Conservation (phyloP, 2,888 invertebrate species). For the Nemoura dubitans region DNA sequence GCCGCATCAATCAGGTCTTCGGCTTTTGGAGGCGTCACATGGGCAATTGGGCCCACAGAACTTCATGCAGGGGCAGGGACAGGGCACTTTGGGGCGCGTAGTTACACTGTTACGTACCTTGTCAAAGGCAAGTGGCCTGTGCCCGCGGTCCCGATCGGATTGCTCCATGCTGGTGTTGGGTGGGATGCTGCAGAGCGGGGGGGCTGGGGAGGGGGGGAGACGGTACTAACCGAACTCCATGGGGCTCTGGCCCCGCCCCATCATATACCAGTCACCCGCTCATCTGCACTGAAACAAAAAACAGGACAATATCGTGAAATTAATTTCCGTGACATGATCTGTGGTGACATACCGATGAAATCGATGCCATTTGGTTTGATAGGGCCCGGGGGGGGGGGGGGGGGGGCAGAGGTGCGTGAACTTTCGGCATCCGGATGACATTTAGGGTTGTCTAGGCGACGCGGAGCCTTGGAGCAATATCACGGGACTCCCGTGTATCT, state of each 20-base stretch:
- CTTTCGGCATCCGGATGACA: constrained; percentile 16
- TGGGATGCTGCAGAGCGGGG: constrained; percentile 64
- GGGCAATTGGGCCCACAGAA: not conserved
- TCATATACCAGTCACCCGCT: constrained; percentile 77
- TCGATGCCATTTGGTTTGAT: not conserved
- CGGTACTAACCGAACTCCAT: constrained; percentile 87
- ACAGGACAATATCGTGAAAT: not conserved
- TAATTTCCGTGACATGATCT: not conserved
- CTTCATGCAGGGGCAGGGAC: not conserved
- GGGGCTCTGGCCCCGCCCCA: constrained; percentile 87
- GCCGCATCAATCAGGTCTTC: not conserved
- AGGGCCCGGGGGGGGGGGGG: not conserved
- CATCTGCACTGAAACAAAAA: constrained; percentile 70
- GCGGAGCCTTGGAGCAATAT: not conserved
- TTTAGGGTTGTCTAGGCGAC: not conserved
- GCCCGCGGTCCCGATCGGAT: constrained; percentile 58
- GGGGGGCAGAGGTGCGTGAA: not conserved
- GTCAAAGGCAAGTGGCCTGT: constrained; percentile 77
- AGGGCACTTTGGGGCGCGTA: not conserved
- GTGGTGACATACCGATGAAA: not conserved
- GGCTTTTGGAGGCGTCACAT: not conserved
- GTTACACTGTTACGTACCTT: constrained; percentile 66
- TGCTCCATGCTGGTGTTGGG: constrained; percentile 58
- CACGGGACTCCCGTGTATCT: too few species aligned
- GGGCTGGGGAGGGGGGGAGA: constrained; percentile 74